Evolutionary conservation across 2,888 invertebrate genomes (phyloP).

Genomic region (Drosophila fungiperda): DNA sequence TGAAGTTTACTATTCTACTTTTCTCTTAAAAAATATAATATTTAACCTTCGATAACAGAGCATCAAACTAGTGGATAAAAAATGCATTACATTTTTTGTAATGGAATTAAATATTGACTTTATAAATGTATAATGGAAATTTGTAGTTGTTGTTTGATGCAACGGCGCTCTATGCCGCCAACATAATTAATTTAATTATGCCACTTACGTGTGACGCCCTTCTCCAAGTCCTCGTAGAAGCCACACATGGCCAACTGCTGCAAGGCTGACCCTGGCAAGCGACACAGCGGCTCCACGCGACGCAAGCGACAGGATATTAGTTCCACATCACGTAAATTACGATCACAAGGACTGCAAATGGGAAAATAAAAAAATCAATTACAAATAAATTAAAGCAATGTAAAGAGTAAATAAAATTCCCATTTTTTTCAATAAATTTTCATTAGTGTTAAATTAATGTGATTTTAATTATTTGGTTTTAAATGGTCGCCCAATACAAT

Average conservation of each 20-base stretch:
- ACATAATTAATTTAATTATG: conserved; percentile 42
- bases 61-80: neutral
- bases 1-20: neutral
- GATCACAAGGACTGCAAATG: conserved; percentile 88
- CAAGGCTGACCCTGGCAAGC: conserved; percentile 89
- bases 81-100: neutral
- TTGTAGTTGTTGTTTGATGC: neutral
- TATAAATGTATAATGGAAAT: neutral
- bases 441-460: conserved; percentile 1
- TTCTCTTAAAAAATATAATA: neutral
- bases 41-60: neutral
- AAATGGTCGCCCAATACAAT: neutral
- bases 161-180: neutral
- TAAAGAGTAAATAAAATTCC: conserved; percentile 9
- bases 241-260: conserved; percentile 91
- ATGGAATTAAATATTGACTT: conserved; percentile 1
- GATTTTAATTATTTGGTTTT: too few relatives aligned
- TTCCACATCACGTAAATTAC: conserved; percentile 90
- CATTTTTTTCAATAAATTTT: neutral
- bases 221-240: conserved; percentile 91
- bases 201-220: conserved; percentile 91
- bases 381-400: neutral
- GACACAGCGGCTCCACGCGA: conserved; percentile 88
- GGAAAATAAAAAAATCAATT: neutral
- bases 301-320: conserved; percentile 89